A percentile compares a stretch with the other conserved stretches of the same genome.
Conservation (phyloP, 2,113 vertebrate species). For the Pomatorhinus ruficollis region DNA sequence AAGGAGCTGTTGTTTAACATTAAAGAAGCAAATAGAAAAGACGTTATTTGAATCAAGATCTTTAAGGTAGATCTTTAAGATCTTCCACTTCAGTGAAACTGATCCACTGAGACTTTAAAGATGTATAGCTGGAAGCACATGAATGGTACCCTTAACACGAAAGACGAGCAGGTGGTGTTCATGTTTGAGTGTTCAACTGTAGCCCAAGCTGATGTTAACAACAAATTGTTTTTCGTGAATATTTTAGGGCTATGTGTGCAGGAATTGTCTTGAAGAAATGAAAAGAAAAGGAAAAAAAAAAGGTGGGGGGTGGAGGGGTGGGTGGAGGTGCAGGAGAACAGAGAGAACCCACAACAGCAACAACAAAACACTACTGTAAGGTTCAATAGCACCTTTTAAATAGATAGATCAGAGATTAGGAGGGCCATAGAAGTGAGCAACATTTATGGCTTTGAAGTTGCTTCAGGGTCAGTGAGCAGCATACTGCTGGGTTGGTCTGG, state of each 20-base stretch:
- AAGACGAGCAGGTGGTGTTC: background rate
- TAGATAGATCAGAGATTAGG: background rate
- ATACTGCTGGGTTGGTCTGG: background rate
- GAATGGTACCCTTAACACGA: background rate
- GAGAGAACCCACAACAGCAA: background rate
- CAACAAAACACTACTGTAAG: fast-evolving
- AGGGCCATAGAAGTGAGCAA: background rate
- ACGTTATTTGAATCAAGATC: background rate
- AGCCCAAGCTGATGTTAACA: background rate
- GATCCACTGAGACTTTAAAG: background rate
- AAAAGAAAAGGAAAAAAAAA: too few relatives aligned
- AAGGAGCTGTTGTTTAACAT: background rate
- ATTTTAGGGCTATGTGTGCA: background rate
- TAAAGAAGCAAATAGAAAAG: background rate
- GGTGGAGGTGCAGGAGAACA: too few relatives aligned
- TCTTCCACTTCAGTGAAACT: background rate
- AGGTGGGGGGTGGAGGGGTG: fast-evolving
- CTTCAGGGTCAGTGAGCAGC: background rate
- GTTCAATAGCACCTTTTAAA: background rate
- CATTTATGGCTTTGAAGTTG: background rate
- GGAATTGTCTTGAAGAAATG: background rate
- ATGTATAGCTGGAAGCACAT: background rate
- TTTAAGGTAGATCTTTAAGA: background rate
- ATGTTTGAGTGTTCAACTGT: background rate
- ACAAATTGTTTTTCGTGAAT: background rate